A percentile compares a stretch with the other conserved stretches of the same genome.
Evolutionary conservation across 2,888 invertebrate species (phyloP).

Genomic region (Odontomyia ornata): DNA sequence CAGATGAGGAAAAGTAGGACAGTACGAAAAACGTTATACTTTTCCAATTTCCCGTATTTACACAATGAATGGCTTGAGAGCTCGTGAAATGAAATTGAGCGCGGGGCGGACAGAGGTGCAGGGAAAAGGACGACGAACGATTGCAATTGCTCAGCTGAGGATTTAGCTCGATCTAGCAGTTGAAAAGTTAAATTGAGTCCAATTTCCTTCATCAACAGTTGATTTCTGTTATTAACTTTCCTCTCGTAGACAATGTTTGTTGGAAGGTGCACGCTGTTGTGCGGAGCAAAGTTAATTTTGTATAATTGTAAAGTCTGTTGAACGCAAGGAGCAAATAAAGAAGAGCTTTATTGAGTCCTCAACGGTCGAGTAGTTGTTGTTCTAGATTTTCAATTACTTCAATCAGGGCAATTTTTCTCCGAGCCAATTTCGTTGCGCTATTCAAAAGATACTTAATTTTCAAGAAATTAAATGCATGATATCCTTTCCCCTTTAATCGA

Average conservation of each 20-base stretch:
- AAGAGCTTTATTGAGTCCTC: neutral
- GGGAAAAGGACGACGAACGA: slow-evolving; percentile 2
- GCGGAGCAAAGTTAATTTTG: slow-evolving; percentile 3
- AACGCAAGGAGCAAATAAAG: neutral
- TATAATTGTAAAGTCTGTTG: neutral
- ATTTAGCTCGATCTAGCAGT: slow-evolving; percentile 12
- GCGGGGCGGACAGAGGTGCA: neutral
- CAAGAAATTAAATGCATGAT: no score
- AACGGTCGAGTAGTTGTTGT: no score
- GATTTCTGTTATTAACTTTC: slow-evolving; percentile 31
- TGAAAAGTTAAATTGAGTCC: slow-evolving; percentile 43
- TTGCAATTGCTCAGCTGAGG: slow-evolving; percentile 25
- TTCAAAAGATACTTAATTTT: no score
- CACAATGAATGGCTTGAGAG: slow-evolving; percentile 5
- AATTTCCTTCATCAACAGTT: slow-evolving; percentile 39
- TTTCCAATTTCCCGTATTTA: slow-evolving; percentile 31
- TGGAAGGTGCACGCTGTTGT: neutral
- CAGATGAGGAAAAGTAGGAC: neutral
- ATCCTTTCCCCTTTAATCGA: no score
- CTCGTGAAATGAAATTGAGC: neutral
- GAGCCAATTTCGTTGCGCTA: neutral
- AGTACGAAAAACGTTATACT: slow-evolving; percentile 13
- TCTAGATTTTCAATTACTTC: no score
- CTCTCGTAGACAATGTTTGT: slow-evolving; percentile 6
- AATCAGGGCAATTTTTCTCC: neutral